Evolutionary conservation across 2,113 vertebrate genomes (phyloP).

Genomic region (Periophthalmodon schlosseri): DNA sequence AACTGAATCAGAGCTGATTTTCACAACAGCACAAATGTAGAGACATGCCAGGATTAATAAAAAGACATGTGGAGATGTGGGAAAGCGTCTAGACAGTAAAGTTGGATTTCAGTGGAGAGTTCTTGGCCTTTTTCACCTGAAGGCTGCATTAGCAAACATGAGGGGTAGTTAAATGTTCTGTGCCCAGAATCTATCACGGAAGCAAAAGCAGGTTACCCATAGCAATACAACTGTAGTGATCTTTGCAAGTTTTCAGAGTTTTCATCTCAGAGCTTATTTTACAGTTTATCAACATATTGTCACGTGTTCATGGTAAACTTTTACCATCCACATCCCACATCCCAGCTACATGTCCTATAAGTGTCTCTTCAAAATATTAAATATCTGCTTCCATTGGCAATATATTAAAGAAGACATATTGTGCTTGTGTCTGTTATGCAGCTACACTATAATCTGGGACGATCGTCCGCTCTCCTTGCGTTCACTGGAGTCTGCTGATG

Average conservation of each 20-base stretch:
- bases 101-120: slow-evolving; percentile 5
- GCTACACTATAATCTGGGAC: too few species aligned
- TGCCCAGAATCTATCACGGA: slow-evolving; percentile 22
- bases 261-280: not conserved
- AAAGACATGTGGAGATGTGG: slow-evolving; percentile 14
- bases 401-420: too few species aligned
- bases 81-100: slow-evolving; percentile 18
- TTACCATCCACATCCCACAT: too few species aligned
- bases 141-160: slow-evolving; percentile 42
- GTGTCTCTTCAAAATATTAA: too few species aligned
- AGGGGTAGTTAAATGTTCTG: slow-evolving; percentile 23
- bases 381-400: too few species aligned
- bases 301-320: too few species aligned
- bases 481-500: too few species aligned
- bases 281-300: not conserved
- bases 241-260: not conserved
- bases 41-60: not conserved
- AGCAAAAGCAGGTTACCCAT: not conserved
- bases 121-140: slow-evolving; percentile 37
- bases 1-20: slow-evolving; percentile 12
- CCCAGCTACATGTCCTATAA: too few species aligned
- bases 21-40: slow-evolving; percentile 5
- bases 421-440: too few species aligned
- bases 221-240: slow-evolving; percentile 3
- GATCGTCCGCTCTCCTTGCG: too few species aligned